Evolutionary conservation across 2,113 vertebrate genomes (phyloP).

Genomic region (Panurus biarmicus): DNA sequence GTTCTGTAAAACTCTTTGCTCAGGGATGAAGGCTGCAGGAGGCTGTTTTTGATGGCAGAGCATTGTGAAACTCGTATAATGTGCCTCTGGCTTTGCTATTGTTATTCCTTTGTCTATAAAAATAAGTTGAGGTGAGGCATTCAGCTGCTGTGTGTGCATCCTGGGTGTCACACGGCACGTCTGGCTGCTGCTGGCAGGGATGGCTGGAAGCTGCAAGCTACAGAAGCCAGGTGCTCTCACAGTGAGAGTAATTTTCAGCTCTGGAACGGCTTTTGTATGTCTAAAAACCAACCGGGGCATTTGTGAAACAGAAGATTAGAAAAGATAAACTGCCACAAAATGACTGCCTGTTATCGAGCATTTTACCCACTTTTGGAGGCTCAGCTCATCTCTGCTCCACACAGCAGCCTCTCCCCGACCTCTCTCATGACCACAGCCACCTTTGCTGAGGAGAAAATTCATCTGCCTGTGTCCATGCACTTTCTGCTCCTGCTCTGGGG

Average conservation of each 20-base stretch:
- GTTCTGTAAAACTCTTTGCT: neutral
- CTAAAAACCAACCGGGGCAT: neutral
- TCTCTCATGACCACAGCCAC: rapidly evolving
- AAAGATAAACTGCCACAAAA: neutral
- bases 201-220: neutral
- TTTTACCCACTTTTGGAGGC: rapidly evolving
- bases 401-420: neutral
- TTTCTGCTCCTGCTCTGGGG: neutral
- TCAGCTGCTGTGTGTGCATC: neutral
- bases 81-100: neutral
- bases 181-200: neutral
- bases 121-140: neutral
- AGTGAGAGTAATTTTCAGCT: neutral
- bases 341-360: rapidly evolving
- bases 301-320: neutral
- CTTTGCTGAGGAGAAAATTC: neutral
- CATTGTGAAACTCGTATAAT: neutral
- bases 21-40: neutral
- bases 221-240: neutral
- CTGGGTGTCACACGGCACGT: rapidly evolving
- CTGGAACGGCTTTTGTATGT: neutral
- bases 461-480: rapidly evolving
- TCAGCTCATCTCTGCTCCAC: neutral
- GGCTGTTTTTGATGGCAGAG: neutral
- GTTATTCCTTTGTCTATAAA: neutral